Percentiles rank a stretch among this genome's conserved stretches.
Conservation (phyloP, 2,113 vertebrate species). For the Oryzias celebensis region DNA sequence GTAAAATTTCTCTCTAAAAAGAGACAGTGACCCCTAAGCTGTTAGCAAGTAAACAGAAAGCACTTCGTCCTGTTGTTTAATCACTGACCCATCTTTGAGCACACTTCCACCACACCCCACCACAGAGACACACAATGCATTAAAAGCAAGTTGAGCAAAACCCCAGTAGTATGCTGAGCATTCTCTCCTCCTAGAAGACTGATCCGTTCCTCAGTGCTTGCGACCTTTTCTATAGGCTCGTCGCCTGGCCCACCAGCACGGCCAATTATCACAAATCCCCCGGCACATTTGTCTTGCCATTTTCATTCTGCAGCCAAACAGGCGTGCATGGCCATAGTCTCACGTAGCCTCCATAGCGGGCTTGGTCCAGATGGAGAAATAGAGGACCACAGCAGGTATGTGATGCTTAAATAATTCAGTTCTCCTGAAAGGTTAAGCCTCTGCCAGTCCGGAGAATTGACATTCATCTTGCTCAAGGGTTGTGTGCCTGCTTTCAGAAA, state of each 20-base stretch:
- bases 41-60: slow-evolving; percentile 67
- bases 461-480: slow-evolving; percentile 75
- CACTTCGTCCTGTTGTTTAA: slow-evolving; percentile 62
- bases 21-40: slow-evolving; percentile 23
- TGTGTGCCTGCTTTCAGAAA: slow-evolving; percentile 34
- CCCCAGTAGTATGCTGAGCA: slow-evolving; percentile 50
- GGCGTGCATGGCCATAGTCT: slow-evolving; percentile 54
- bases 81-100: slow-evolving; percentile 60
- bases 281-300: slow-evolving; percentile 74
- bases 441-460: slow-evolving; percentile 66
- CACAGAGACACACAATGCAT: slow-evolving; percentile 23
- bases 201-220: slow-evolving; percentile 66
- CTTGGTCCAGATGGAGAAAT: slow-evolving; percentile 50
- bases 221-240: slow-evolving; percentile 72
- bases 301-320: slow-evolving; percentile 68
- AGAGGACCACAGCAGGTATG: slow-evolving; percentile 72
- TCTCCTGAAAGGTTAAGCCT: slow-evolving; percentile 78
- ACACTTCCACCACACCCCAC: slow-evolving; percentile 8
- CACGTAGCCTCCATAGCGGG: slow-evolving; percentile 49
- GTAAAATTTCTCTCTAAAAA: too few species aligned
- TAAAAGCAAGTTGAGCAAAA: slow-evolving; percentile 47
- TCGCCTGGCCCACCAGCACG: slow-evolving; percentile 65
- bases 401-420: slow-evolving; percentile 81
- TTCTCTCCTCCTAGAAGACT: slow-evolving; percentile 59
- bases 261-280: slow-evolving; percentile 77